Base-by-base conservation (phyloP, 2,113 vertebrate genomes). In the Sapajus apella region DNA sequence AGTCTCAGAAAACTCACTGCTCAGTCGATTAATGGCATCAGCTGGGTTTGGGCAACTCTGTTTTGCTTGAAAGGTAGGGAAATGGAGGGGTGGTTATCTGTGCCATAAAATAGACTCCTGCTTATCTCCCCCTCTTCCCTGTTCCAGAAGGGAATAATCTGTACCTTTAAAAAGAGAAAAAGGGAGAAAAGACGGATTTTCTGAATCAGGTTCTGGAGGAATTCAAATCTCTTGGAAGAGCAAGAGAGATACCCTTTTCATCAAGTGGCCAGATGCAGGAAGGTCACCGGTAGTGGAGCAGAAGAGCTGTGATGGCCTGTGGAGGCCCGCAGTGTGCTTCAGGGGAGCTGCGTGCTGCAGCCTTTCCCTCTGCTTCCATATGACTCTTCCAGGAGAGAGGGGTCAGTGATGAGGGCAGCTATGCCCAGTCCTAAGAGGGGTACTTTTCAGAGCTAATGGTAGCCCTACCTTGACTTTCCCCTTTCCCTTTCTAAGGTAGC, bases 1-100 rank as follows among this genome's bases (percentile, higher is more conserved):
- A 47, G 80, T 61, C 66, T 82, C 79, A 70, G 70, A 87, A 95
- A 85, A 94, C 95, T 88, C 40, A 47, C 66, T 95, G 56, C 43
- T 80, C 72, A 56, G 92, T 87, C 75, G 87, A 32, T 73, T 73
- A 87, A 75, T n/a, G 84, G 50, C 47, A 58, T 27, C n/a, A 77
- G n/a, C 68, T 11, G 8, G 77, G 58, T 82, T 81, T 76, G 56
- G 92, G 72, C 79, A 70, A 87, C 37, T 92, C 68, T 27, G 35
- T 86, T 96, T 84, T 79, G 47, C 61, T 47, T 87, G 79, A 91
- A 86, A 72, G 79, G 84, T 0, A 87, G 21, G 45, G 45, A 64
- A 77, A 27, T 23, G 8, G n/a, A 56, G 83, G 70, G 21, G 37
- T 43, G n/a, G 56, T 32, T 64, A 47, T 66, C 80, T 89, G 20